Conservation (phyloP, 2,888 invertebrate genomes). For the Adineta ricciae region DNA sequence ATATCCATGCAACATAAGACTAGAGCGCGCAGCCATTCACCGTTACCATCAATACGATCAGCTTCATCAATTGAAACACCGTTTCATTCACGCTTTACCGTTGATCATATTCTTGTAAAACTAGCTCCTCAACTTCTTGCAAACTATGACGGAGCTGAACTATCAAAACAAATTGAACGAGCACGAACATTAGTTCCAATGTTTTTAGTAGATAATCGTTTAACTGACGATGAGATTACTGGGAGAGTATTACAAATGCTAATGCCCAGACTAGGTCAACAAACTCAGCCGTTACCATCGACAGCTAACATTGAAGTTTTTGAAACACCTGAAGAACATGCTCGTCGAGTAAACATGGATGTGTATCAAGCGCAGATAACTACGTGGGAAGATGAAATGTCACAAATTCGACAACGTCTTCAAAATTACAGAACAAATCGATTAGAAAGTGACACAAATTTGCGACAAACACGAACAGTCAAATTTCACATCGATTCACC, state of each 20-base stretch:
- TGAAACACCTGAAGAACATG: background rate
- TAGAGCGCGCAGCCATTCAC: slow-evolving; percentile 10
- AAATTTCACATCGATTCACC: background rate
- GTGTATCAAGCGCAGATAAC: background rate
- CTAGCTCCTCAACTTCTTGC: background rate
- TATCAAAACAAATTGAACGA: background rate
- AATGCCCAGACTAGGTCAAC: background rate
- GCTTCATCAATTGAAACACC: background rate
- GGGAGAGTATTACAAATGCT: background rate
- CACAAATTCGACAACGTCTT: background rate
- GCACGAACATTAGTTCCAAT: background rate
- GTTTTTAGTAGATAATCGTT: background rate
- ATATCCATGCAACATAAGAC: background rate
- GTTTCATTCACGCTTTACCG: background rate
- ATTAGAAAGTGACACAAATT: background rate
- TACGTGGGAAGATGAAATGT: slow-evolving; percentile 1
- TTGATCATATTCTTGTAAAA: slow-evolving; percentile 10
- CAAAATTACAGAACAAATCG: background rate
- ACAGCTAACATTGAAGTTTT: background rate
- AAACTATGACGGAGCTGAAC: background rate
- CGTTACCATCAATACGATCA: background rate
- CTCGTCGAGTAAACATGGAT: background rate
- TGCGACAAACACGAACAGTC: background rate
- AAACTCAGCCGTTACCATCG: background rate
- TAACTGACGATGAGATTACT: background rate